Conservation (phyloP, 2,888 invertebrate species). For the Junonia oenone region DNA sequence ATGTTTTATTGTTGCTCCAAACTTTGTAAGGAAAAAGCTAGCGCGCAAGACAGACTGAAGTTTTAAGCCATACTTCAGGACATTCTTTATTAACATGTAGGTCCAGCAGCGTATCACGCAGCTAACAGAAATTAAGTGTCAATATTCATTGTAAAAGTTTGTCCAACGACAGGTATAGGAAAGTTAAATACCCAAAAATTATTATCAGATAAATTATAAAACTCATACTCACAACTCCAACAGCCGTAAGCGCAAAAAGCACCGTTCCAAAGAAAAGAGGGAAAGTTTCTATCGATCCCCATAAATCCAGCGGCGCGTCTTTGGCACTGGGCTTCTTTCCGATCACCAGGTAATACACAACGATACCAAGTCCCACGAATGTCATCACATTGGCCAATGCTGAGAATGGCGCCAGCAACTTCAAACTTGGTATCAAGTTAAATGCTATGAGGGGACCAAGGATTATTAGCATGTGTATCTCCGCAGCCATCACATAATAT, state of each 20-base stretch:
- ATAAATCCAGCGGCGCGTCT: slow-evolving; percentile 54
- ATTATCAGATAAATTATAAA: not conserved
- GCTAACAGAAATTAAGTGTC: too few species aligned
- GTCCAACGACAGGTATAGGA: too few species aligned
- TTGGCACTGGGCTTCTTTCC: slow-evolving; percentile 44
- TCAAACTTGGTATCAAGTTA: slow-evolving; percentile 87
- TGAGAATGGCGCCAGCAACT: slow-evolving; percentile 90
- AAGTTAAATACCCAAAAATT: too few species aligned
- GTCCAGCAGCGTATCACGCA: too few species aligned
- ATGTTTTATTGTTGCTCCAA: too few species aligned
- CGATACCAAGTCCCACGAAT: slow-evolving; percentile 86
- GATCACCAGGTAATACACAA: slow-evolving; percentile 84
- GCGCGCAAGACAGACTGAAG: too few species aligned
- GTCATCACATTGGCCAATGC: slow-evolving; percentile 90
- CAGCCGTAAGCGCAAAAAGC: slow-evolving; percentile 92
- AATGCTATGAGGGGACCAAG: slow-evolving; percentile 84
- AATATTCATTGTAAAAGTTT: too few species aligned
- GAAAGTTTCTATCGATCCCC: slow-evolving; percentile 62
- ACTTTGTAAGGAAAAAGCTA: too few species aligned
- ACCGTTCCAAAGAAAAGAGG: slow-evolving; percentile 94
- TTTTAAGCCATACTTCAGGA: too few species aligned
- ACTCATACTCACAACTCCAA: slow-evolving; percentile 83
- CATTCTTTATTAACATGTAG: too few species aligned
- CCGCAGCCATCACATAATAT: slow-evolving; percentile 61
- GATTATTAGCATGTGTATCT: slow-evolving; percentile 83